Base-by-base conservation (phyloP, 2,888 invertebrate species). In the Eilema sororculum region DNA sequence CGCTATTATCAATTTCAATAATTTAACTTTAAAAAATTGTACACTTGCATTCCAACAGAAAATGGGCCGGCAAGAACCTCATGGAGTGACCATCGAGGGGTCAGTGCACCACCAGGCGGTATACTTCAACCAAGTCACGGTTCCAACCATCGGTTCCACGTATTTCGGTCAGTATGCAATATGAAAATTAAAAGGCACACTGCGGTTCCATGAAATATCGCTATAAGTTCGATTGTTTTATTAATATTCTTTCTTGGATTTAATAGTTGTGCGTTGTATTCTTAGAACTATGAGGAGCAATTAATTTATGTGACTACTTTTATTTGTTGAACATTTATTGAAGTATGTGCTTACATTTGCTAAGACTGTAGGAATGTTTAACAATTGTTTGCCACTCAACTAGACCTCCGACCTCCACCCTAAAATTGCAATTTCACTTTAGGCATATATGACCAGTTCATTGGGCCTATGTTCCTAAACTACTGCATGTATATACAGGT, bases 161-260 rank as follows among this genome's bases (percentile, higher is more conserved):
- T 94, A 93, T 91, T 89, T 87, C 89, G 94, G 95, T 95, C 89
- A 94, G 95, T 93, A 92, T 89, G 87, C 88, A 87, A 85, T 88
- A 88, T 90, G 88, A 89, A 91, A 89, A 82, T 83, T 84, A 83
- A 76, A 74, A 81, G 77, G 75, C 78, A 79, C 81, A 79, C 73
- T 78, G 78, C 57, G 63, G 41, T 82, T 82, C 82, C 63, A 71
- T 80, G 82, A 82, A 82, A 65, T 61, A 61, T 83, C 80, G 83
- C 80, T 85, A 85, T 78, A 77, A 82, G 79, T 81, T 77, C 83
- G 81, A 86, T 83, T 78, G 74, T 68, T 78, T 78, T 66, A 65
- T 65, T 69, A 69, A 59, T 69, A 28, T 57, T 58, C 58, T 20
- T 58, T 64, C 52, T 52, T 28, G n/a, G 46, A 28, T 67, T 2